phyloP scores from a whole-genome alignment of 2,888 invertebrate genomes.

The Spisula solida region DNA sequence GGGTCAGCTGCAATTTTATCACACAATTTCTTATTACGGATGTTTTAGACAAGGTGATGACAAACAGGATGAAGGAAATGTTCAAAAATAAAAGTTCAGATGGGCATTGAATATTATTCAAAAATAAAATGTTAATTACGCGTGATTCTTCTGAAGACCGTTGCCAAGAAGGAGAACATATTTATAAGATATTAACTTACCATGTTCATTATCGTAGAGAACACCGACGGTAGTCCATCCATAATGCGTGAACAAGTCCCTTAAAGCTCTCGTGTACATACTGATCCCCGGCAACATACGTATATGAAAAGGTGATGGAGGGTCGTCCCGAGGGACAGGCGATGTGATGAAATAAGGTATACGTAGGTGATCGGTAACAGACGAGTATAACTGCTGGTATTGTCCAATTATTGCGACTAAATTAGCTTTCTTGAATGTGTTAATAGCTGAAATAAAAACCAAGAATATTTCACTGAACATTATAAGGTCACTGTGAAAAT shows the following conservation, averaged over 20 bases:
- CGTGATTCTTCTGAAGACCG: no score
- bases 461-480: background rate
- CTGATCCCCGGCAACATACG: constrained; percentile 78
- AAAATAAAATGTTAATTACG: no score
- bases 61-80: no score
- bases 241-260: constrained; percentile 80
- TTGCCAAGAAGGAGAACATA: background rate
- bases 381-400: constrained; percentile 78
- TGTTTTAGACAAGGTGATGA: no score
- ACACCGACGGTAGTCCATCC: constrained; percentile 77
- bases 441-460: constrained; percentile 63
- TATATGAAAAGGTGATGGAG: constrained; percentile 72
- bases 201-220: constrained; percentile 74
- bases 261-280: constrained; percentile 75
- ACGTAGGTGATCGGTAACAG: constrained; percentile 79
- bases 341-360: constrained; percentile 84
- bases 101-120: no score
- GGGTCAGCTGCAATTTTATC: no score
- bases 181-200: constrained; percentile 37
- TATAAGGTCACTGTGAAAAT: background rate
- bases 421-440: constrained; percentile 57
- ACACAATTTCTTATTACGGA: no score
- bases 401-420: constrained; percentile 82
- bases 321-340: constrained; percentile 70
- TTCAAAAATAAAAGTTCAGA: no score